Base-by-base conservation (phyloP, 2,797 vertebrate species). In the Clarias laeviceps region DNA sequence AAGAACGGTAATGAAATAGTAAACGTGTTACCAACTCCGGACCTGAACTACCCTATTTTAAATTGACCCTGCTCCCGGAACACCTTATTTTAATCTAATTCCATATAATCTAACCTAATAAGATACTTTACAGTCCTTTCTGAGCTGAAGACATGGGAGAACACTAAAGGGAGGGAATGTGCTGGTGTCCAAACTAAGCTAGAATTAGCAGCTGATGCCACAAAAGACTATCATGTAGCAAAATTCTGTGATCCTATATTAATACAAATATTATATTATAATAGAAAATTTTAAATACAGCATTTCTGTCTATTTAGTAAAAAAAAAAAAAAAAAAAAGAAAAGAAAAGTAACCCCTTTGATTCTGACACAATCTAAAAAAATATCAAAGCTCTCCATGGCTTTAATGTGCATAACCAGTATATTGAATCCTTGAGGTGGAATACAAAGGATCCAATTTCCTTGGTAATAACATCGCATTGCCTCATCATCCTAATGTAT, bases 381-480 rank as follows among this genome's bases (percentile, higher is more conserved):
- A 50, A 72, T 24, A 84, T 65, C 50, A 86, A 72, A 78, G 70
- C 54, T 77, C 57, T 80, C 24, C 32, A 69, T 82, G 73, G 9
- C 68, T 9, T 83, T 83, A 87, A 85, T 5, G 27, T 59, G 12
- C 64, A 85, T 83, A 77, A 77, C 81, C 70, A 82, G 81, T 34
- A 72, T 85, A 87, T 64, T 82, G 77, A 65, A 81, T 79, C 85
- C 73, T 89, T 85, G 85, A 78, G 73, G 85, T 61, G 45, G 84
- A 88, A 85, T 86, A 88, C 87, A 83, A 90, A 91, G 82, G 78
- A 90, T 88, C 85, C 89, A 88, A 90, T 90, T 86, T 32, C 54
- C 18, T 80, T 83, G 87, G 59, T 86, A 89, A 91, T 91, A 87
- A 88, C 89, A 90, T 82, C 88, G 29, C 89, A 86, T 77, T 54